Conservation (phyloP, 2,888 invertebrate genomes). For the Malthinus seriepunctatus region DNA sequence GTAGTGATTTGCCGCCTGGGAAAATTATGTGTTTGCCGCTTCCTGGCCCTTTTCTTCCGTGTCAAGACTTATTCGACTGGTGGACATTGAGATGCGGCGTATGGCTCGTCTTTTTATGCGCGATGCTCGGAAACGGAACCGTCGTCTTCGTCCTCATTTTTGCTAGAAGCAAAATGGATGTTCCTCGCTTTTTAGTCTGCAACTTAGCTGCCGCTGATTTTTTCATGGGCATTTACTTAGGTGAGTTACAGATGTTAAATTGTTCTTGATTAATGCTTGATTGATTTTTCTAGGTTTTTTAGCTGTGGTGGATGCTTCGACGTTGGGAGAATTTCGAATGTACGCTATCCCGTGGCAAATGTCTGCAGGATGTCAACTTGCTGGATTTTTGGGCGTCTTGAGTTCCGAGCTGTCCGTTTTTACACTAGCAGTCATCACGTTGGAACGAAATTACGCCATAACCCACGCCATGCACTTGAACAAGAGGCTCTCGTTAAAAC, state of each 20-base stretch:
- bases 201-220: constrained; percentile 97
- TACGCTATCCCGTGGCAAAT: constrained; percentile 98
- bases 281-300: constrained; percentile 70
- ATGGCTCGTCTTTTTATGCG: constrained; percentile 95
- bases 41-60: constrained; percentile 93
- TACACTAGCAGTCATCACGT: constrained; percentile 93
- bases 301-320: constrained; percentile 94
- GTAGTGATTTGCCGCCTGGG: constrained; percentile 49
- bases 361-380: constrained; percentile 89
- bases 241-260: constrained; percentile 52
- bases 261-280: neutral
- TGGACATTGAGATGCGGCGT: constrained; percentile 96
- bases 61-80: constrained; percentile 96
- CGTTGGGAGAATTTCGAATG: constrained; percentile 93
- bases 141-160: constrained; percentile 93
- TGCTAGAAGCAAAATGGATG: constrained; percentile 92
- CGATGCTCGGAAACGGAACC: constrained; percentile 93
- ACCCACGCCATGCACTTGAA: constrained; percentile 98
- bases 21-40: constrained; percentile 78
- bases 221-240: constrained; percentile 94
- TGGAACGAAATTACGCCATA: constrained; percentile 95
- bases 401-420: constrained; percentile 94
- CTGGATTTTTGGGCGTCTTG: constrained; percentile 92
- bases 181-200: constrained; percentile 94
- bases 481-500: constrained; percentile 86